Conservation (phyloP, 2,113 vertebrate genomes). For the Ptilorrhoa leucosticta region DNA sequence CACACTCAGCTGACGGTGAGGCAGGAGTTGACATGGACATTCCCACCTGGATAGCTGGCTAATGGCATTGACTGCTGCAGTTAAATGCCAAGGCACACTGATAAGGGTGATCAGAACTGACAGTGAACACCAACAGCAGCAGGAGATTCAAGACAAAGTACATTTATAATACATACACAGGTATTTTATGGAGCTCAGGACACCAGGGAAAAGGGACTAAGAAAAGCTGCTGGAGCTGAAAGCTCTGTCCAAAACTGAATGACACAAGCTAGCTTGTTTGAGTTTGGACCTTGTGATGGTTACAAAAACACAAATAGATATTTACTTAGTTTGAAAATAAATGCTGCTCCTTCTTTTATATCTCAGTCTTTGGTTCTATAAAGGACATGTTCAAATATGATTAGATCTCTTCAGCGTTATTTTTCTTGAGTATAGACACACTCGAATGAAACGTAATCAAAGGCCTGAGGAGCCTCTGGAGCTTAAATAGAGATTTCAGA, state of each 20-base stretch:
- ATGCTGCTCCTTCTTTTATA: background rate
- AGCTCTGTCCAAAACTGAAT: background rate
- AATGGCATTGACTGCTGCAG: conserved; percentile 2
- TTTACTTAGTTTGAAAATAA: background rate
- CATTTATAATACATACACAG: background rate
- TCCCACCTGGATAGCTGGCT: background rate
- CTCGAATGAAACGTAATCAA: background rate
- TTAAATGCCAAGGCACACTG: background rate
- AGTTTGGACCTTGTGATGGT: background rate
- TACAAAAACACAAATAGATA: background rate
- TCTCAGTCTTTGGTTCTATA: background rate
- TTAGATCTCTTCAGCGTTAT: background rate
- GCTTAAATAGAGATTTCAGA: background rate
- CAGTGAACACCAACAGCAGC: background rate
- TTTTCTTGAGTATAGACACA: background rate
- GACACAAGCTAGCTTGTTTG: background rate
- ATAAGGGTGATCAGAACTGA: background rate
- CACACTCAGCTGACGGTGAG: background rate
- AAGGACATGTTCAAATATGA: background rate
- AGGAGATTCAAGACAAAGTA: background rate
- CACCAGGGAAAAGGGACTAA: background rate
- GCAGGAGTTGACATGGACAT: background rate
- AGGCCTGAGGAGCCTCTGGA: background rate
- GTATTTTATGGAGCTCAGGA: background rate
- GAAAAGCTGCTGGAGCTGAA: background rate